These are phyloP conservation scores for Scaptomyza hsui DNA, from an alignment of 1,140 invertebrate genomes.

Conservation along the genomic window DNA sequence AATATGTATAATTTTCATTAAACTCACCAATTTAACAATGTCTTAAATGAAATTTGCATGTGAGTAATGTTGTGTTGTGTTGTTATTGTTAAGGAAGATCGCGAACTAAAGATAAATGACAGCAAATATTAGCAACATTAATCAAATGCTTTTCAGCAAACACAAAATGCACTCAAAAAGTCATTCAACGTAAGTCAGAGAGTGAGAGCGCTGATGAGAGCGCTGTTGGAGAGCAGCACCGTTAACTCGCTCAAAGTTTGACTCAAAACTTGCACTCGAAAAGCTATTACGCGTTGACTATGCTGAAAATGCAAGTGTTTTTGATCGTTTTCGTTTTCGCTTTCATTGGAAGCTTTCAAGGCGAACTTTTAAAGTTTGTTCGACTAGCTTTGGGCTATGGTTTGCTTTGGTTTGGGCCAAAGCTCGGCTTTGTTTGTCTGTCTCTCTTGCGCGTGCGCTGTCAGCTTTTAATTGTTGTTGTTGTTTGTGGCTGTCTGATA, in stretches of 20 bases:
- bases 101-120: slow-evolving; percentile 61
- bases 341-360: slow-evolving; percentile 77
- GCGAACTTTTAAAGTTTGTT: slow-evolving; percentile 45
- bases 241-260: slow-evolving; percentile 23
- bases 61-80: slow-evolving; percentile 23
- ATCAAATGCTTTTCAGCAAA: slow-evolving; percentile 58
- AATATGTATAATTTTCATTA: slow-evolving; percentile 33
- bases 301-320: slow-evolving; percentile 75
- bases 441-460: slow-evolving; percentile 53
- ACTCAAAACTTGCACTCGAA: slow-evolving; percentile 50
- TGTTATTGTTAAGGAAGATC: slow-evolving; percentile 51
- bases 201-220: background rate
- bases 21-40: slow-evolving; percentile 62
- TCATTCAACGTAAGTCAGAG: slow-evolving; percentile 58
- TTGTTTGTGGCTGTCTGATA: slow-evolving; percentile 35
- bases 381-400: slow-evolving; percentile 44
- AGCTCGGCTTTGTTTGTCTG: slow-evolving; percentile 45
- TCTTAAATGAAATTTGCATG: slow-evolving; percentile 46
- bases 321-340: slow-evolving; percentile 51
- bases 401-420: slow-evolving; percentile 59
- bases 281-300: slow-evolving; percentile 44
- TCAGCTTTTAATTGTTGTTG: slow-evolving; percentile 55
- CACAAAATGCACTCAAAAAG: slow-evolving; percentile 52
- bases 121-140: slow-evolving; percentile 70
- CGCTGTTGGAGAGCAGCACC: too few species aligned